phyloP scores from a whole-genome alignment of 2,113 vertebrate species.

The Ameiurus melas region DNA sequence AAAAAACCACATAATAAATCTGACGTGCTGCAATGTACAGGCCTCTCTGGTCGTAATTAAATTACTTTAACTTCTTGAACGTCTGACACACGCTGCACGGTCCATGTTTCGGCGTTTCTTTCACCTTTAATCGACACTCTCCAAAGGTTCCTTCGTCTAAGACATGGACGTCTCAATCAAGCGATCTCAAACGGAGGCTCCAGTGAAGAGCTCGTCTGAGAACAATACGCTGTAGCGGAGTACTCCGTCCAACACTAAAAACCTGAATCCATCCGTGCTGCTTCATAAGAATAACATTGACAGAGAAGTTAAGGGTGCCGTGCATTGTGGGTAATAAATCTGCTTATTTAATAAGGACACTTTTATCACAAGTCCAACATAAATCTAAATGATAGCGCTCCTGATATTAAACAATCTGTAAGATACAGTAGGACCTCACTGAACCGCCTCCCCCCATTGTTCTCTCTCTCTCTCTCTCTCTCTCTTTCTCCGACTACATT shows the following conservation, averaged over 20 bases:
- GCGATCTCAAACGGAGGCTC: not conserved
- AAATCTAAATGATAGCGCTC: not conserved
- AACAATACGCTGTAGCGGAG: not conserved
- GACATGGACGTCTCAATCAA: not conserved
- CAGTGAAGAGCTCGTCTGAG: not conserved
- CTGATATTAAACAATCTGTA: not conserved
- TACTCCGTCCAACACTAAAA: not conserved
- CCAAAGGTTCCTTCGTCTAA: not conserved
- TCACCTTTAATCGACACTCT: not conserved
- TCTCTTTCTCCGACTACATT: not conserved
- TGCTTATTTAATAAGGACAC: not conserved
- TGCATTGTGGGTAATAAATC: slow-evolving; percentile 15
- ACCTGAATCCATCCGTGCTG: not conserved
- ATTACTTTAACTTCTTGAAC: not conserved
- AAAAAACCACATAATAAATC: not conserved
- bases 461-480: not conserved
- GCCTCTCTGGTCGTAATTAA: not conserved
- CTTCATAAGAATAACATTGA: not conserved
- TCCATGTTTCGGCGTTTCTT: not conserved
- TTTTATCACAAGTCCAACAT: not conserved
- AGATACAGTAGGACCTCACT: not conserved
- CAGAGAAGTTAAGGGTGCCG: not conserved
- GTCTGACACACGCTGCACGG: not conserved
- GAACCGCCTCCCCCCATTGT: not conserved
- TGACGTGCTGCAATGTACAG: not conserved